Evolutionary conservation across 2,888 invertebrate species (phyloP).

Genomic region (Agriopis aurantiaria): DNA sequence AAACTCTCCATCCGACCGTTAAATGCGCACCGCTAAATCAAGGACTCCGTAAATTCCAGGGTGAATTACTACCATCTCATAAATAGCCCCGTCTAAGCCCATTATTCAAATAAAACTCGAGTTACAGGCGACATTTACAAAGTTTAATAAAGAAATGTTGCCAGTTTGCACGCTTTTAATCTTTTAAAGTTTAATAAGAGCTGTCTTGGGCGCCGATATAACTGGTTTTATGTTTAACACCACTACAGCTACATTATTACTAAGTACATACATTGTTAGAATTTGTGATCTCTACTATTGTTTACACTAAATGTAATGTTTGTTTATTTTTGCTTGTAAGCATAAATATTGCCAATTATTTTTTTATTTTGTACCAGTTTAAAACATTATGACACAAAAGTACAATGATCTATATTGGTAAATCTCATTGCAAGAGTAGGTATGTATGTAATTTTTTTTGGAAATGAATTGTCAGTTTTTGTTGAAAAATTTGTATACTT

Average conservation of each 20-base stretch:
- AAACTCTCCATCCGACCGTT: conserved; percentile 7
- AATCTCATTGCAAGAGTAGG: too few relatives aligned
- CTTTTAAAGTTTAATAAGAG: conserved; percentile 32
- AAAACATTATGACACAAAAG: too few relatives aligned
- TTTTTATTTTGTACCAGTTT: too few relatives aligned
- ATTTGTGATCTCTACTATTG: background rate
- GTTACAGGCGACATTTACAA: conserved; percentile 38
- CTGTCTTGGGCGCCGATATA: background rate
- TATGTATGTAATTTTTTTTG: too few relatives aligned
- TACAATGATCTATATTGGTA: too few relatives aligned
- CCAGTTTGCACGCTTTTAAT: conserved; percentile 33
- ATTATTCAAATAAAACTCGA: conserved; percentile 44
- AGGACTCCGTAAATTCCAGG: conserved; percentile 32
- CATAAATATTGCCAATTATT: too few relatives aligned
- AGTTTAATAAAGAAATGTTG: conserved; percentile 42
- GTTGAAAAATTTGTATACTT: too few relatives aligned
- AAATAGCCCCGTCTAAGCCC: conserved; percentile 38
- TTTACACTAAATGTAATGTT: background rate
- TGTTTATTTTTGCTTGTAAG: too few relatives aligned
- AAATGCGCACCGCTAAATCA: conserved; percentile 18
- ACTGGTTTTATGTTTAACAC: conserved; percentile 4
- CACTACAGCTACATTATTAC: conserved; percentile 3
- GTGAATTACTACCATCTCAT: conserved; percentile 40
- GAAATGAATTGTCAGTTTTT: too few relatives aligned
- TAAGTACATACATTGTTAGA: too few relatives aligned